These are phyloP conservation scores for Fabriciana adippe DNA, from an alignment of 2,888 invertebrate species.

Conservation along the genomic window DNA sequence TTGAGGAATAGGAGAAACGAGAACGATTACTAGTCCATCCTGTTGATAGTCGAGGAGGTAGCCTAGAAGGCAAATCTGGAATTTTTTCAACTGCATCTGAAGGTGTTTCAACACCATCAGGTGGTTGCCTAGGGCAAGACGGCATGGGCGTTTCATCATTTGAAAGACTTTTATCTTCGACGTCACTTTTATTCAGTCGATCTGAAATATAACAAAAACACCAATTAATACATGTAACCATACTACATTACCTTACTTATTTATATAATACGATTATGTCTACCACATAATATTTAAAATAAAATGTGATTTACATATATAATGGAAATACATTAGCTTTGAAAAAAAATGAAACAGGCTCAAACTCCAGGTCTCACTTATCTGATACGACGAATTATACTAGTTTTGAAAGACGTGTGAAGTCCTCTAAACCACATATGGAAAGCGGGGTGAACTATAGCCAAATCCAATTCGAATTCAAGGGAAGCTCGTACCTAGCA, in stretches of 20 bases:
- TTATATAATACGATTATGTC: no score
- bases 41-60: conserved; percentile 62
- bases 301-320: no score
- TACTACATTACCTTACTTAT: neutral
- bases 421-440: no score
- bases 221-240: neutral
- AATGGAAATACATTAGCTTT: no score
- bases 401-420: no score
- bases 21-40: conserved; percentile 62
- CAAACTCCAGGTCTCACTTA: no score
- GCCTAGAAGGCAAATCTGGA: conserved; percentile 65
- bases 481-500: no score
- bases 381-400: no score
- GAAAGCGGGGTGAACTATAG: no score
- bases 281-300: no score
- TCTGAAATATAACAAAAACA: conserved; percentile 53
- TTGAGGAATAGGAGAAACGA: conserved; percentile 71
- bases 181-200: conserved; percentile 72
- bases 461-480: no score
- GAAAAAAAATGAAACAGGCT: no score
- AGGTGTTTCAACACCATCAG: conserved; percentile 92
- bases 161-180: conserved; percentile 76
- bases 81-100: conserved; percentile 84
- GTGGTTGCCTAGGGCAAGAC: conserved; percentile 88
- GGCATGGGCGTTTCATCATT: conserved; percentile 77